Base-by-base conservation (phyloP, 2,888 invertebrate genomes). In the Atrina japonica region DNA sequence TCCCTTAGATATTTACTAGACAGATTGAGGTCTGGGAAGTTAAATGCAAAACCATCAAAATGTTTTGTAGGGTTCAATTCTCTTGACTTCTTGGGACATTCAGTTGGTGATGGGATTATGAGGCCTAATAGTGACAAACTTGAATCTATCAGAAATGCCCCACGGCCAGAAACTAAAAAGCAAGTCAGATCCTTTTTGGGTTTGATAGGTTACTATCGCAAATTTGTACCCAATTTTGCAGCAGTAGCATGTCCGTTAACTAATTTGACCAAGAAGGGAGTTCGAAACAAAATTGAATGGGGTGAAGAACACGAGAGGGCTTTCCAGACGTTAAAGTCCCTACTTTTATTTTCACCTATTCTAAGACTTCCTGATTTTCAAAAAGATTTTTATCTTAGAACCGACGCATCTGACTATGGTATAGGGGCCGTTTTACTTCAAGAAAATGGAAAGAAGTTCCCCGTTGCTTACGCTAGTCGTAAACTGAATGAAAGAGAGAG, bases 351-450 rank as follows among this genome's bases (percentile, higher is more conserved):
- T n/a, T n/a, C n/a, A n/a, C n/a, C 72, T 16, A 59, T 77, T 23
- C 52, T 76, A n/a, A 30, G 41, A 56, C 27, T 76, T 5, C 70
- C 69, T 11, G 68, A 77, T 56, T 52, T 70, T 18, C 9, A 59
- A 1, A 65, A 45, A 43, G 21, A 23, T 21, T 73, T 77, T 56
- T 47, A 63, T 11, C 11, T 77, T 2, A 50, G 63, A 41, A 68
- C 63, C n/a, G n/a, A n/a, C n/a, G n/a, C n/a, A n/a, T n/a, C n/a
- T n/a, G n/a, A n/a, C n/a, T n/a, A n/a, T n/a, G 75, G 61, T 9
- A 25, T 76, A 11, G 75, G 66, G 9, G 63, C 63, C 7, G 67
- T 66, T 3, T 58, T 76, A 14, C 18, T 77, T 43, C 73, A 76
- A 47, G 56, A 69, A 21, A 53, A 61, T 60, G 66, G 67, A 29